Base-by-base conservation (phyloP, 2,797 vertebrate genomes). In the Sylvilagus floridanus region DNA sequence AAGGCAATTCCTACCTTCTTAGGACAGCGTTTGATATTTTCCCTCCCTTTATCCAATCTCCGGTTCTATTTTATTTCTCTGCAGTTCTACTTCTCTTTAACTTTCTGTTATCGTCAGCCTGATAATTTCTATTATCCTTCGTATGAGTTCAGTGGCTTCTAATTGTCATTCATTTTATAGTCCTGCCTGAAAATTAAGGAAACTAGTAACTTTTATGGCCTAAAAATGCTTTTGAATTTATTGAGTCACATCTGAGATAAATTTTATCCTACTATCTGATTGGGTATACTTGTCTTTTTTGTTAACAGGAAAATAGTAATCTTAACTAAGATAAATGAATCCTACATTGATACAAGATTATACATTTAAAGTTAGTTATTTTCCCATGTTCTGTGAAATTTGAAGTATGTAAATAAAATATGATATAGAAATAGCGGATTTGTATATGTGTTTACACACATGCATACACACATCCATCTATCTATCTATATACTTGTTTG, bases 51-150 rank as follows among this genome's bases (percentile, higher is more conserved):
- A 76, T 32, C 26, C 37, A 69, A 16, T 93, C 28, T 83, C 14
- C 4, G 82, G 69, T 42, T 37, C 26, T 4, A 22, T 93, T 89
- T 50, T 91, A 82, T 93, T 87, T 85, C 76, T 91, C 30, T 60
- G 30, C n/a, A 75, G 60, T 79, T 85, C 4, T 21, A 68, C 76
- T 92, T 85, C 26, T 83, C 78, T 37, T 79, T 78, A 42, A 75
- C 92, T 96, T 92, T 54, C 30, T 50, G 37, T 78, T 88, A 4
- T 37, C 57, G 13, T 63, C 42, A 83, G 54, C 11, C 54, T 88
- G 79, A 86, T 28, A 86, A 79, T 78, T 94, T 88, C 62, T 77
- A 72, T 88, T 88, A 72, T 79, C 57, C 26, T 94, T 88, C 60
- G 63, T 22, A 72, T 32, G 86, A 52, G 76, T 76, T 83, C 71